Evolutionary conservation across 2,888 invertebrate species (phyloP).

Genomic region (Linnaemya vulpina): DNA sequence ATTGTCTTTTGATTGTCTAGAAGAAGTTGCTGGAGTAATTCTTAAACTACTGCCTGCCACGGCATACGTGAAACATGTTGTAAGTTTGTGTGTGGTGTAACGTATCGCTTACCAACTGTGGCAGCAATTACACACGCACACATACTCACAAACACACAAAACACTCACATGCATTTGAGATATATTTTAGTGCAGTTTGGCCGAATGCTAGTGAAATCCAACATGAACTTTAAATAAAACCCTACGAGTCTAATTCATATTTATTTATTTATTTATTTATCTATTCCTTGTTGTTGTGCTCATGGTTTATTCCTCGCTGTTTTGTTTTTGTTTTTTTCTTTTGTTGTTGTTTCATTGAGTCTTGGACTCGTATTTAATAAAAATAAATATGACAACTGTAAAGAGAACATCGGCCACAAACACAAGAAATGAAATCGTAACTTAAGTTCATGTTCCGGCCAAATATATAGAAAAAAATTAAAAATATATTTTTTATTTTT

Average conservation of each 20-base stretch:
- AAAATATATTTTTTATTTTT: slow-evolving; percentile 14
- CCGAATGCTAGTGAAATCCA: slow-evolving; percentile 21
- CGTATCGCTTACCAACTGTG: slow-evolving; percentile 56
- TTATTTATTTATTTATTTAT: slow-evolving; percentile 58
- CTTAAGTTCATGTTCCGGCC: slow-evolving; percentile 64
- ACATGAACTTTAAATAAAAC: slow-evolving; percentile 54
- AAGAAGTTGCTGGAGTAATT: slow-evolving; percentile 42
- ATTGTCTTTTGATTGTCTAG: slow-evolving; percentile 67
- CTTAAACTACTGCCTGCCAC: slow-evolving; percentile 39
- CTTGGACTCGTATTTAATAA: slow-evolving; percentile 35
- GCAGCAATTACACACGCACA: slow-evolving; percentile 35
- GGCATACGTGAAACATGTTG: neutral
- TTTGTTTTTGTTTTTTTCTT: slow-evolving; percentile 9
- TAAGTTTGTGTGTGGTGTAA: slow-evolving; percentile 27
- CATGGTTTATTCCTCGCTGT: slow-evolving; percentile 23
- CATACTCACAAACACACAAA: neutral
- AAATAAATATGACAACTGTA: slow-evolving; percentile 45
- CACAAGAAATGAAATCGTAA: slow-evolving; percentile 25
- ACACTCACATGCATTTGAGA: neutral
- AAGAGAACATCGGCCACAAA: slow-evolving; percentile 9
- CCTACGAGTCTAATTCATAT: slow-evolving; percentile 54
- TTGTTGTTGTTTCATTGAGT: slow-evolving; percentile 19
- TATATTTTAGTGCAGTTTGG: neutral
- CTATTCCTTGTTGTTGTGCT: slow-evolving; percentile 32
- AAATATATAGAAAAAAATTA: slow-evolving; percentile 11